Evolutionary conservation across 2,888 invertebrate genomes (phyloP).

Genomic region (Physocephala rufipes): DNA sequence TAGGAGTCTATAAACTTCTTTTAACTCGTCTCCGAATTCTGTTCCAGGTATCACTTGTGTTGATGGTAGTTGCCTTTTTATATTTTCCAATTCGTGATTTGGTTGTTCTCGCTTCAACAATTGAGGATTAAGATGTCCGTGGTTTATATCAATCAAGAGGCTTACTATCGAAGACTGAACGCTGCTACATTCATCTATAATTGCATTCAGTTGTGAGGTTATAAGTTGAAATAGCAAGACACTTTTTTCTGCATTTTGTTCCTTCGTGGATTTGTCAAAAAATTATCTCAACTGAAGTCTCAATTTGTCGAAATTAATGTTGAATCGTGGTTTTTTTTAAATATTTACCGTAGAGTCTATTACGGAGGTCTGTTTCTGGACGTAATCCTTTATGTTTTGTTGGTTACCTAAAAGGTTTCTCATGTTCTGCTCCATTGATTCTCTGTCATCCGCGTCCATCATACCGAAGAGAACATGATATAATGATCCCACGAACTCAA

Average conservation of each 20-base stretch:
- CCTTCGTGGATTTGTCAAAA: background rate
- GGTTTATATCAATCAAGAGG: constrained; percentile 29
- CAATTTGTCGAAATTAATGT: constrained; percentile 19
- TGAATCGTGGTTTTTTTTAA: constrained; percentile 36
- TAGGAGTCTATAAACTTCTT: constrained; percentile 17
- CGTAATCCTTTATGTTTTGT: constrained; percentile 21
- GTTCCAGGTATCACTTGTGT: constrained; percentile 16
- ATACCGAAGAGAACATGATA: constrained; percentile 22
- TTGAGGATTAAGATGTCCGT: constrained; percentile 23
- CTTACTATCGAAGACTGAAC: constrained; percentile 14
- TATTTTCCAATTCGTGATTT: constrained; percentile 12
- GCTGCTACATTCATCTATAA: constrained; percentile 10
- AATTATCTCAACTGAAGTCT: background rate
- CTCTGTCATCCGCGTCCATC: constrained; percentile 32
- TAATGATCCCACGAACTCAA: constrained; percentile 9
- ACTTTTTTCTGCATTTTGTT: constrained; percentile 3
- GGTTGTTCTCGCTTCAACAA: constrained; percentile 21
- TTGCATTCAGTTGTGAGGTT: constrained; percentile 6
- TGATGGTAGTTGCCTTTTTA: background rate
- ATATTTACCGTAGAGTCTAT: constrained; percentile 31
- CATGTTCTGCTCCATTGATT: constrained; percentile 22
- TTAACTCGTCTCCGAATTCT: constrained; percentile 14
- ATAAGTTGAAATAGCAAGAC: constrained; percentile 1
- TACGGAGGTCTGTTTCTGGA: constrained; percentile 28
- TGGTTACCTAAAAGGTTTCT: constrained; percentile 27